phyloP scores from a whole-genome alignment of 2,888 invertebrate species.

The Amiota minor region DNA sequence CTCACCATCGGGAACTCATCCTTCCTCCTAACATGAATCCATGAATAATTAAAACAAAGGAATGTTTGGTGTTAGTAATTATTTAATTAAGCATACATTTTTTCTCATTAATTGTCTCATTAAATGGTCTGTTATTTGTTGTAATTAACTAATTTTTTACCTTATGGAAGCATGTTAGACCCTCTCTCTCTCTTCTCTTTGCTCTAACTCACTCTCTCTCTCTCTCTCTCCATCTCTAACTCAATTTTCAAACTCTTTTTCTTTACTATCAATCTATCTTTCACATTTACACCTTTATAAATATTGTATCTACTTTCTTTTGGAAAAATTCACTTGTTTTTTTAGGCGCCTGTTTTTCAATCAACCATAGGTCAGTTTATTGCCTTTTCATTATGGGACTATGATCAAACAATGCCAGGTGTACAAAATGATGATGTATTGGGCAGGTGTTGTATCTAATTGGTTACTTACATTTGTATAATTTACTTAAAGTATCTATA shows the following conservation, averaged over 20 bases:
- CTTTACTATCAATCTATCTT: slow-evolving; percentile 23
- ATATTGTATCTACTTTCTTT: slow-evolving; percentile 18
- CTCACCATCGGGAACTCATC: too few relatives aligned
- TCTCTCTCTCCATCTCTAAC: background rate
- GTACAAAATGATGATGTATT: slow-evolving; percentile 86
- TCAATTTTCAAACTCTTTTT: slow-evolving; percentile 23
- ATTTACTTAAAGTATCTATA: too few relatives aligned
- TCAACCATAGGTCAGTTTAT: slow-evolving; percentile 84
- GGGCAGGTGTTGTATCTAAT: slow-evolving; percentile 81
- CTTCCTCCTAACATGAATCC: too few relatives aligned
- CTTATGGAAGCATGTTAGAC: too few relatives aligned
- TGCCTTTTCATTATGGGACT: slow-evolving; percentile 86
- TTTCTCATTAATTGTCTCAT: background rate
- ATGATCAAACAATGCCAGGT: slow-evolving; percentile 86
- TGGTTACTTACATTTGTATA: slow-evolving; percentile 3
- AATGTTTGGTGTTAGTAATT: slow-evolving; percentile 6
- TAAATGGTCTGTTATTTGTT: background rate
- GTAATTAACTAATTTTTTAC: too few relatives aligned
- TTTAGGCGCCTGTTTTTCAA: slow-evolving; percentile 82
- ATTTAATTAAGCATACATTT: background rate
- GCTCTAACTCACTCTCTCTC: background rate
- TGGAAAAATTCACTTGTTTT: slow-evolving; percentile 48
- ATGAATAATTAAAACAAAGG: too few relatives aligned
- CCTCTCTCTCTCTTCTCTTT: background rate
- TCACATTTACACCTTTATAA: background rate